Evolutionary conservation across 2,113 vertebrate genomes (phyloP).

Genomic region (Pseudorhombus dupliciocellatus): DNA sequence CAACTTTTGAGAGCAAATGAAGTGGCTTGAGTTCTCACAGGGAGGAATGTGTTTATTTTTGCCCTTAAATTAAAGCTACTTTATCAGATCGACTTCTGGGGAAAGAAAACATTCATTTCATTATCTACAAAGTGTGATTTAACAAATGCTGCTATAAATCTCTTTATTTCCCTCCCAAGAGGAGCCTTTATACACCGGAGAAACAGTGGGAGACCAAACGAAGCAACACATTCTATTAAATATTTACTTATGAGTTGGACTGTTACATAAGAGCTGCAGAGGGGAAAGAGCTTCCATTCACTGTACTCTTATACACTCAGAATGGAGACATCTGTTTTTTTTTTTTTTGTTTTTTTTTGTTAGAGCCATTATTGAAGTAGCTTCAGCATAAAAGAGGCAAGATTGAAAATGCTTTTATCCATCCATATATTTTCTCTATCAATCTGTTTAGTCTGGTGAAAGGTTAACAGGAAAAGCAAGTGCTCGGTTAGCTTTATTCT

Average conservation of each 20-base stretch:
- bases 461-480: background rate
- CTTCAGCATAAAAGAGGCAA: constrained; percentile 1
- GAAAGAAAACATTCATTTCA: constrained; percentile 26
- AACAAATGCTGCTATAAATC: constrained; percentile 45
- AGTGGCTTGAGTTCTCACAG: constrained; percentile 19
- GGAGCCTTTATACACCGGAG: constrained; percentile 41
- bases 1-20: constrained; percentile 41
- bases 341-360: constrained; percentile 35
- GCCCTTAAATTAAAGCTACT: constrained; percentile 14
- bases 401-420: constrained; percentile 19
- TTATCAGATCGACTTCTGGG: constrained; percentile 41
- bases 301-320: constrained; percentile 4
- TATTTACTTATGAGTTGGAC: constrained; percentile 58
- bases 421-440: background rate
- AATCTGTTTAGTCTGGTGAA: background rate
- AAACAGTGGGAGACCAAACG: constrained; percentile 17
- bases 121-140: constrained; percentile 35
- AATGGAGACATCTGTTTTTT: constrained; percentile 30
- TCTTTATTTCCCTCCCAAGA: constrained; percentile 5
- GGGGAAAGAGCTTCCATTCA: constrained; percentile 23
- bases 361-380: constrained; percentile 11
- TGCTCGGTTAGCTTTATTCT: background rate
- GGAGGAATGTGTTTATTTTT: constrained; percentile 37
- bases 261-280: constrained; percentile 36
- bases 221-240: constrained; percentile 48